A percentile compares a stretch with the other conserved stretches of the same genome.
Evolutionary conservation across 2,797 vertebrate species (phyloP).

Genomic region (Potorous gilbertii): DNA sequence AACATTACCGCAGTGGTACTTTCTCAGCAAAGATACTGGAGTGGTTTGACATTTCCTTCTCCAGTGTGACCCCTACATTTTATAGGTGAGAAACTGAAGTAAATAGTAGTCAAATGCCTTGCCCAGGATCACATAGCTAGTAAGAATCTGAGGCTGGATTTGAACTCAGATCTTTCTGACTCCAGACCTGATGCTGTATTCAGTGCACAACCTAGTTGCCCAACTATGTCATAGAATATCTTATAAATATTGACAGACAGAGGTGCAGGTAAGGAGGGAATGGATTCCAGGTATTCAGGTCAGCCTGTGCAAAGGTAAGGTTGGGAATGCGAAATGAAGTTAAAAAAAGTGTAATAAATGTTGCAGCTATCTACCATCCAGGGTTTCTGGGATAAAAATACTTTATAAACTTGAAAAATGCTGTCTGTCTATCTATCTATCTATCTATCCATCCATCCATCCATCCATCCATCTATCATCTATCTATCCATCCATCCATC

Average conservation of each 20-base stretch:
- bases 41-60: not conserved
- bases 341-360: not conserved
- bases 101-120: not conserved
- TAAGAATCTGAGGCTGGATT: not conserved
- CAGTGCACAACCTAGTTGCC: not conserved
- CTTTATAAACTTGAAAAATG: not conserved
- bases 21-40: not conserved
- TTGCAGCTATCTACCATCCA: not conserved
- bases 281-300: too few species aligned
- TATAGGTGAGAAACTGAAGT: not conserved
- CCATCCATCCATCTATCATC: too few species aligned
- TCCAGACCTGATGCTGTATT: not conserved
- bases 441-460: too few species aligned
- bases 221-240: not conserved
- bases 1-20: not conserved
- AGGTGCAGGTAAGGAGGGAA: not conserved
- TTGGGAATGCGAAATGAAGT: not conserved
- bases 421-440: not conserved
- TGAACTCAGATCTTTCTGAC: not conserved
- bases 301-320: too few species aligned
- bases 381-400: not conserved
- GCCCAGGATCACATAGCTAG: not conserved
- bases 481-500: too few species aligned
- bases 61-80: not conserved
- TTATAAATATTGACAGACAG: not conserved